A percentile compares a stretch with the other conserved stretches of the same genome.
Evolutionary conservation across 2,113 vertebrate genomes (phyloP).

Genomic region (Phyllostomus hastatus): DNA sequence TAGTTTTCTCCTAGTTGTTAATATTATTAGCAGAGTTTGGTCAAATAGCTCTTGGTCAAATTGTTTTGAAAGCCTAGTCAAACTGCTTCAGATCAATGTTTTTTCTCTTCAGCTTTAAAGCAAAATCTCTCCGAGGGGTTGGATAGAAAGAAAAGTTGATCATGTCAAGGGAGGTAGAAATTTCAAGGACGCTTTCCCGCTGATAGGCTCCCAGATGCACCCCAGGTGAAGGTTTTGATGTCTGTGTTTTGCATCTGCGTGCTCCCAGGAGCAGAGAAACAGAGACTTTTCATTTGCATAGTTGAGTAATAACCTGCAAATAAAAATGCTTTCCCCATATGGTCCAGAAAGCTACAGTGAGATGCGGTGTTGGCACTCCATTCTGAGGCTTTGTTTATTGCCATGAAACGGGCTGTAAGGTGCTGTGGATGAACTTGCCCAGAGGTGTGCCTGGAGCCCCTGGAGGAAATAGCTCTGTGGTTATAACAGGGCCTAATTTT

Average conservation of each 20-base stretch:
- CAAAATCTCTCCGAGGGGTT: not conserved
- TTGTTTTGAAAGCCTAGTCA: not conserved
- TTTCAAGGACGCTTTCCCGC: not conserved
- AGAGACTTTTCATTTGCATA: not conserved
- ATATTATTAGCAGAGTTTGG: not conserved
- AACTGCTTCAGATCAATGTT: not conserved
- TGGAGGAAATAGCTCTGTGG: not conserved
- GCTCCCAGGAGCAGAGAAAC: not conserved
- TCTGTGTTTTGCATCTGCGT: not conserved
- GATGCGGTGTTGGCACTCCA: not conserved
- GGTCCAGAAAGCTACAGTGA: not conserved
- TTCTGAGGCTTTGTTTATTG: not conserved
- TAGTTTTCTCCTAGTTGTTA: not conserved
- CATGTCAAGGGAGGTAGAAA: not conserved
- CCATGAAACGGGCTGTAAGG: not conserved
- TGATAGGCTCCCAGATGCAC: not conserved
- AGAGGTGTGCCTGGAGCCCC: not conserved
- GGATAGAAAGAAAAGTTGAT: not conserved
- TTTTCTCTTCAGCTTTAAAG: constrained; percentile 29
- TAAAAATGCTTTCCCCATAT: not conserved
- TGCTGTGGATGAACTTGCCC: not conserved
- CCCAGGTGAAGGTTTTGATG: not conserved
- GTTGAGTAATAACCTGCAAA: constrained; percentile 28
- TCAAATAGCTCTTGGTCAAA: not conserved
- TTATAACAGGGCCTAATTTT: not conserved